phyloP scores from a whole-genome alignment of 1,140 invertebrate species.

The Aleiodes sp. region DNA sequence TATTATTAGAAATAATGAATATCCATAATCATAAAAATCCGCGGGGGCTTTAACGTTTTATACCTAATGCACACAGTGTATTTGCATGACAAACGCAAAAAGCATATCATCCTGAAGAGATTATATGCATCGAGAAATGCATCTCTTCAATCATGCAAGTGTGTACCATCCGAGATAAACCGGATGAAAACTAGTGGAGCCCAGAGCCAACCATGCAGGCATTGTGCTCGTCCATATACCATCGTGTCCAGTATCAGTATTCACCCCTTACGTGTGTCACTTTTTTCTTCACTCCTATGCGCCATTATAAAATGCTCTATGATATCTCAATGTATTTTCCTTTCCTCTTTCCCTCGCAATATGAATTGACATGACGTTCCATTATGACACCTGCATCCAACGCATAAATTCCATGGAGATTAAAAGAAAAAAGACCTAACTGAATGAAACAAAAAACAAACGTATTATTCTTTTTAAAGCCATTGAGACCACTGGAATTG shows the following conservation, averaged over 20 bases:
- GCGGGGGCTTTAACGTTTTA: background rate
- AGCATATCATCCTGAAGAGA: background rate
- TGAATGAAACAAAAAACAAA: background rate
- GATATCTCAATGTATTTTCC: background rate
- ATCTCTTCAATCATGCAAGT: background rate
- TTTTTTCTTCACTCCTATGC: background rate
- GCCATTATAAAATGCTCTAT: background rate
- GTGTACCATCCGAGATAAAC: background rate
- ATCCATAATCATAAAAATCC: background rate
- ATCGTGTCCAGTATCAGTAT: background rate
- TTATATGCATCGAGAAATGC: background rate
- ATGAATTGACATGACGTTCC: background rate
- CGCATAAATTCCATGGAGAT: no score
- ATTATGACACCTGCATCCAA: no score
- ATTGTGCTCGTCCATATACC: slow-evolving; percentile 5
- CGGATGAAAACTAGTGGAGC: background rate
- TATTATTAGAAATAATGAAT: no score
- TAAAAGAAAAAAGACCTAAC: no score
- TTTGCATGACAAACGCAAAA: slow-evolving; percentile 11
- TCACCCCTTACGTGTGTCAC: background rate
- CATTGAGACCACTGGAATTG: background rate
- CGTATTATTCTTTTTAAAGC: background rate
- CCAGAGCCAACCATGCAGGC: background rate
- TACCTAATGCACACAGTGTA: background rate
- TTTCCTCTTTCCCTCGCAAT: no score